Conservation (phyloP, 2,797 vertebrate genomes). For the Coendou prehensilis region DNA sequence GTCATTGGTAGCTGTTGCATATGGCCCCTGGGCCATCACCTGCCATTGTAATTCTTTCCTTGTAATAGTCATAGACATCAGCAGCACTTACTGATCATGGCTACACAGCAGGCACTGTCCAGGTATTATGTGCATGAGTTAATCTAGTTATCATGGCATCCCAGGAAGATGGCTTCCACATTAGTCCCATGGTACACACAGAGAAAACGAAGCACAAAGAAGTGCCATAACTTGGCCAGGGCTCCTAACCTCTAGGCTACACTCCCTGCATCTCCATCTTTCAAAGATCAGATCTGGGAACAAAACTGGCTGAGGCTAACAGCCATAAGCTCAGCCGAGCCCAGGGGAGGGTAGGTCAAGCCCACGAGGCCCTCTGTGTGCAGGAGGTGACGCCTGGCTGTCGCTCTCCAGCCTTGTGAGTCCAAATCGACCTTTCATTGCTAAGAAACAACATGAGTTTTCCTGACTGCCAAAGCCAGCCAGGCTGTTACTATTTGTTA, state of each 20-base stretch:
- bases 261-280: neutral
- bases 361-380: no score
- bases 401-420: neutral
- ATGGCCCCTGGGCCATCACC: neutral
- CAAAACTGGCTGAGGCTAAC: neutral
- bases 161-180: neutral
- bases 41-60: neutral
- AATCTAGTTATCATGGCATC: neutral
- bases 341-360: neutral
- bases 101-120: neutral
- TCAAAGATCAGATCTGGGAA: neutral
- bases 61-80: neutral
- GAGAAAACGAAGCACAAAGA: neutral
- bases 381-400: neutral
- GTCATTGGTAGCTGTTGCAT: neutral
- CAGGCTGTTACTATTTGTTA: neutral
- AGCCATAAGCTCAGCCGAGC: neutral
- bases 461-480: neutral
- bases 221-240: neutral
- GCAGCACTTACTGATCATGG: no score
- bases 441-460: neutral
- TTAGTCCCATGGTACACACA: neutral
- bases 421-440: neutral
- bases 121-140: neutral
- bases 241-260: neutral